phyloP scores from a whole-genome alignment of 2,888 invertebrate species.

The Tipula helvola region DNA sequence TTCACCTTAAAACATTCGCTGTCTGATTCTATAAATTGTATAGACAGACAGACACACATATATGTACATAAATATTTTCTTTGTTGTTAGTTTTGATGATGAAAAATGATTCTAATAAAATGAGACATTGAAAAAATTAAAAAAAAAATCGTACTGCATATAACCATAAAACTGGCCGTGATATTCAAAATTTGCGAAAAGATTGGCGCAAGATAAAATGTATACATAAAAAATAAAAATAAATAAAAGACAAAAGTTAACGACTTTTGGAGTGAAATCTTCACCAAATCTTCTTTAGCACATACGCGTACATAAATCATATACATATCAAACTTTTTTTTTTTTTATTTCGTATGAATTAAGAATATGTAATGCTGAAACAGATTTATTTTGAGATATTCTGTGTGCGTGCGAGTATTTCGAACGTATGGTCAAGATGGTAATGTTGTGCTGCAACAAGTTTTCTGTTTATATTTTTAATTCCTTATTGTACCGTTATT shows the following conservation, averaged over 20 bases:
- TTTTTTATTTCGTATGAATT: no score
- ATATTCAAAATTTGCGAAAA: background rate
- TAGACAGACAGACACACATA: background rate
- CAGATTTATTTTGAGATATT: background rate
- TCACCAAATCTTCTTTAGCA: background rate
- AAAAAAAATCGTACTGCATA: background rate
- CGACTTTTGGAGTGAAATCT: background rate
- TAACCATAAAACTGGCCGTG: background rate
- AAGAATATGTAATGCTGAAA: background rate
- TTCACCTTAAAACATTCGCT: background rate
- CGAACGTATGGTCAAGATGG: background rate
- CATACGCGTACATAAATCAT: background rate
- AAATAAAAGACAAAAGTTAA: background rate
- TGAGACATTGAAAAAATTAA: background rate
- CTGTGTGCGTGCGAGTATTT: background rate
- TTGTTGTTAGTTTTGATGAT: background rate
- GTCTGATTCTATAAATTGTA: background rate
- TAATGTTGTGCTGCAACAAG: background rate
- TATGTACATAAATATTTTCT: background rate
- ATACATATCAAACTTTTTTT: background rate
- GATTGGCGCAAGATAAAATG: background rate
- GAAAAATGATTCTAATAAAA: background rate
- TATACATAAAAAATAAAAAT: background rate
- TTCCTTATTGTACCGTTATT: background rate
- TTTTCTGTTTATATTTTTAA: background rate